phyloP scores from a whole-genome alignment of 1,140 invertebrate species.

The Leguminivora glycinivorella region DNA sequence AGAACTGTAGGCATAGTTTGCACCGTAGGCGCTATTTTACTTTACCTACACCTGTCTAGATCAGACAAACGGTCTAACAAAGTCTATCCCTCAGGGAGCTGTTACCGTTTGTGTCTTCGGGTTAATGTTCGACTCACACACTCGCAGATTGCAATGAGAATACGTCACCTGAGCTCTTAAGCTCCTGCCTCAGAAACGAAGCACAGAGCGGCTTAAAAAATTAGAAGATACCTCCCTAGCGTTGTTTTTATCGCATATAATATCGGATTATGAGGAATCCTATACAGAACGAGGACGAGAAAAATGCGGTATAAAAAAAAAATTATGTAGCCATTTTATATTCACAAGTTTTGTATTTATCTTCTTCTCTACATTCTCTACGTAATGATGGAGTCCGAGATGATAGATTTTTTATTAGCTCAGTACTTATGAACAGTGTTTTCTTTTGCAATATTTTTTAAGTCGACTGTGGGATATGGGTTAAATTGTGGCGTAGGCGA shows the following conservation, averaged over 20 bases:
- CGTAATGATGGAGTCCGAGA: too few relatives aligned
- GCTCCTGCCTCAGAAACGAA: conserved; percentile 1
- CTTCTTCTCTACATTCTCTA: too few relatives aligned
- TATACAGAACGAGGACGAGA: neutral
- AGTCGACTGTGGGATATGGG: too few relatives aligned
- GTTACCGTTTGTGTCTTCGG: neutral
- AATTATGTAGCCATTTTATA: neutral
- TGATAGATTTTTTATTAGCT: too few relatives aligned
- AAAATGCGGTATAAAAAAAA: neutral
- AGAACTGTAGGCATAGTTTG: too few relatives aligned
- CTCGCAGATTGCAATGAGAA: neutral
- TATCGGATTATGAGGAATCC: neutral
- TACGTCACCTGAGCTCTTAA: neutral
- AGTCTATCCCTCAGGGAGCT: too few relatives aligned
- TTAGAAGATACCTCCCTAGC: conserved; percentile 6
- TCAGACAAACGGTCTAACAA: too few relatives aligned
- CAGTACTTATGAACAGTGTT: too few relatives aligned
- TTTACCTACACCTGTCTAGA: too few relatives aligned
- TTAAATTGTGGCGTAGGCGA: too few relatives aligned
- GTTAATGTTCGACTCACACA: neutral
- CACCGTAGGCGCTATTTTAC: too few relatives aligned
- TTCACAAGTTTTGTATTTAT: neutral
- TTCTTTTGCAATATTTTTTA: too few relatives aligned
- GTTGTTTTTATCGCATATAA: conserved; percentile 6
- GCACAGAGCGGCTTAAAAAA: conserved; percentile 4